Evolutionary conservation across 2,797 vertebrate species (phyloP), one percentile per base, ranked within the genome.

Genomic region (Paguma larvata): DNA sequence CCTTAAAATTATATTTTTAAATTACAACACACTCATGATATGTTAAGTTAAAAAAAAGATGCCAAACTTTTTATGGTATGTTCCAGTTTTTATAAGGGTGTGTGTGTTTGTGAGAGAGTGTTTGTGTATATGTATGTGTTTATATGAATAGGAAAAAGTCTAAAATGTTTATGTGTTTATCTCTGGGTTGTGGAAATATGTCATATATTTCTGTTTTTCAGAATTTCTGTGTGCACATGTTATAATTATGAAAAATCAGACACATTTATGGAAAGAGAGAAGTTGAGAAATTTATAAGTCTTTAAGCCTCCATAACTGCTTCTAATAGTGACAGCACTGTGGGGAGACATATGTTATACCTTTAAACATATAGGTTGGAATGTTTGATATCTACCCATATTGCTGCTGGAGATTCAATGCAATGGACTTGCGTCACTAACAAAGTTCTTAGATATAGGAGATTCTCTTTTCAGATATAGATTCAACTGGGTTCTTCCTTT

Each of bases 1-100:
- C 27, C 70, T 73, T 84, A 67, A 79, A 73, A 88, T 84, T 53
- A 30, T 87, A 32, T 65, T 93, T 85, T 93, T 38, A 82, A 85
- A 77, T 56, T 86, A 32, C 19, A 68, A 38, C 70, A 83, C 38
- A 11, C 4, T 90, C 53, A 63, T 48, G 3, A 78, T 56, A 89
- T 92, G 6, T 86, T 82, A 77, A 94, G 48, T 92, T 38, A 38
- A 6, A 53, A 78, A 80, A 75, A 80, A 9, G 46, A 56, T 80
- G 62, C 6, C 4, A 65, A 65, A n/a, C 19, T 68, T 51, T 70
- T 41, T 53, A 67, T 67, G 4, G 15, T 84, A 83, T 62, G 21
- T 0, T 16, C 13, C 30, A 84, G 56, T 92, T 79, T 93, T 18
- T 44, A 67, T 56, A 75, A 73, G 1, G 3, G 1, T 80, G 5